A percentile compares a stretch with the other conserved stretches of the same genome.
Evolutionary conservation across 2,888 invertebrate genomes (phyloP).

Genomic region (Anticlea derivata): DNA sequence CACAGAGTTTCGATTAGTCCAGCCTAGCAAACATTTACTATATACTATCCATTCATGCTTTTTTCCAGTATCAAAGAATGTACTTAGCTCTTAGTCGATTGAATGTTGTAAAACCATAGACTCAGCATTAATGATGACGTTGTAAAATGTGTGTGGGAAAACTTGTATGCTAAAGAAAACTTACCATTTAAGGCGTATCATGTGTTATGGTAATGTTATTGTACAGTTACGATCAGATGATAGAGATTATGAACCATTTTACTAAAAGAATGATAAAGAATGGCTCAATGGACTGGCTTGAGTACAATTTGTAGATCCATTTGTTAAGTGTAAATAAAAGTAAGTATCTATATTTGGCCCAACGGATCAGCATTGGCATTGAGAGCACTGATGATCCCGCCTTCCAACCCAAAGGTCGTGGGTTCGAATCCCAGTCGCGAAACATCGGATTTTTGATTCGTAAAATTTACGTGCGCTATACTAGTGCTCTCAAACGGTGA

Average conservation of each 20-base stretch:
- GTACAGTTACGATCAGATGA: not conserved
- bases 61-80: slow-evolving; percentile 24
- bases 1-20: not conserved
- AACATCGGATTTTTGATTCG: too few species aligned
- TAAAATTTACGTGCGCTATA: too few species aligned
- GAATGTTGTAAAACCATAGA: slow-evolving; percentile 26
- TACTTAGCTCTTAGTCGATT: slow-evolving; percentile 16
- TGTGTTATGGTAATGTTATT: slow-evolving; percentile 1
- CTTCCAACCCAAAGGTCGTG: too few species aligned
- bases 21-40: slow-evolving; percentile 10
- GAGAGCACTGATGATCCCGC: too few species aligned
- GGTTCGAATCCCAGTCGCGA: too few species aligned
- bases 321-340: too few species aligned
- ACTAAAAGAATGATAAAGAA: not conserved
- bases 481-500: too few species aligned
- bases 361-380: too few species aligned
- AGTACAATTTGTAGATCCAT: too few species aligned
- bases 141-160: slow-evolving; percentile 20
- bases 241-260: not conserved
- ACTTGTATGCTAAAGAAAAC: slow-evolving; percentile 7
- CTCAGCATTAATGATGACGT: slow-evolving; percentile 26
- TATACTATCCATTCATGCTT: slow-evolving; percentile 4
- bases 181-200: not conserved
- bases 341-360: too few species aligned
- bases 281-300: not conserved